Percentiles rank a stretch among this genome's conserved stretches.
Conservation (phyloP, 1,140 invertebrate species). For the Pinna nobilis region DNA sequence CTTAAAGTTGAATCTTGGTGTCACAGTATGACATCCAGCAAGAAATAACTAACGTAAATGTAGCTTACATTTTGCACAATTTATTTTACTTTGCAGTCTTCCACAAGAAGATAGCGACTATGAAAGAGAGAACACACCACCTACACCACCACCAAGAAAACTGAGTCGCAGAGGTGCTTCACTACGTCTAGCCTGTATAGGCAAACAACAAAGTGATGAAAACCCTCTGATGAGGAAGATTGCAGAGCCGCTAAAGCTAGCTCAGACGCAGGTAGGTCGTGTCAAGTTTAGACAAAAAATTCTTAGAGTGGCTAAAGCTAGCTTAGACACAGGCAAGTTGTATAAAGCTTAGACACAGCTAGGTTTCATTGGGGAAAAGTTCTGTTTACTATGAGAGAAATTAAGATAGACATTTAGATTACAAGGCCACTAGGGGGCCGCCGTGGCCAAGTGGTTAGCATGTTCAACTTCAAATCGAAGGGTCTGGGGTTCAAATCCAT, state of each 20-base stretch:
- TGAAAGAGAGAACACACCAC: conserved; percentile 69
- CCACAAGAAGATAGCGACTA: conserved; percentile 74
- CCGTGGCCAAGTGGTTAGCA: no score
- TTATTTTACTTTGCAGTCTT: conserved; percentile 55
- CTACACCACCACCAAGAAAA: conserved; percentile 66
- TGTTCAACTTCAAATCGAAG: no score
- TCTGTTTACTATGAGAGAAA: no score
- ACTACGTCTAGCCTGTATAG: conserved; percentile 73
- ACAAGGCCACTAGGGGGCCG: no score
- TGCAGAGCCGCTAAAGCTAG: conserved; percentile 84
- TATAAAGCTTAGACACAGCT: no score
- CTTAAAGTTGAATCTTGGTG: background rate
- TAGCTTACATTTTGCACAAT: background rate
- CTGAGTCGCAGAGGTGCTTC: conserved; percentile 64
- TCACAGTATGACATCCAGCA: background rate
- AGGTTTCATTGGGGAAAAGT: no score
- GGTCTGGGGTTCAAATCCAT: no score
- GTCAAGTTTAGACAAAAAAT: no score
- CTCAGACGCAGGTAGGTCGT: conserved; percentile 77
- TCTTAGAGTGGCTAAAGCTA: no score
- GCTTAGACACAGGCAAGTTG: no score
- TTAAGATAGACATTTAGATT: no score
- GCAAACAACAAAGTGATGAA: conserved; percentile 75
- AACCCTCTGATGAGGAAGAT: conserved; percentile 77
- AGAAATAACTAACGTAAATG: background rate